Evolutionary conservation across 2,888 invertebrate species (phyloP).

Genomic region (Acanthopleura granulata): DNA sequence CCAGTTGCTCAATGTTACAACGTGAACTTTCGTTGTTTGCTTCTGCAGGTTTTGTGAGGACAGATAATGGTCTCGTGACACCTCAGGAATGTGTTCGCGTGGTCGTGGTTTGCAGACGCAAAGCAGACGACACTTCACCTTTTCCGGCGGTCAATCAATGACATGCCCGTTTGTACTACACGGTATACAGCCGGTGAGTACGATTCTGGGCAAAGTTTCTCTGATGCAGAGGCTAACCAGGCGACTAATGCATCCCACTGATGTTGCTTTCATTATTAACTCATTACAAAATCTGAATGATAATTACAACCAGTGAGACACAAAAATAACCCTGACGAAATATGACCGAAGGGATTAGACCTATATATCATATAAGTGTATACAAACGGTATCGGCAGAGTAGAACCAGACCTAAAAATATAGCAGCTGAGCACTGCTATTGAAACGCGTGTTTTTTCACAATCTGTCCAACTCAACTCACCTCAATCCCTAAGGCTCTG

Average conservation of each 20-base stretch:
- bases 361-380: too few species aligned
- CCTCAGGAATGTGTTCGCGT: constrained; percentile 4
- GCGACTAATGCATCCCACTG: too few species aligned
- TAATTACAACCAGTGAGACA: too few species aligned
- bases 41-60: background rate
- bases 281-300: background rate
- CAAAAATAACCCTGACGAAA: too few species aligned
- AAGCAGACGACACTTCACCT: constrained; percentile 5
- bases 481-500: constrained; percentile 57
- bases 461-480: constrained; percentile 27
- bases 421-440: background rate
- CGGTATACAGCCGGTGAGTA: too few species aligned
- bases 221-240: too few species aligned
- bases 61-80: constrained; percentile 5
- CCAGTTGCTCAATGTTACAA: background rate
- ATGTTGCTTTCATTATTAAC: background rate
- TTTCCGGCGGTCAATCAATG: background rate
- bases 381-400: too few species aligned
- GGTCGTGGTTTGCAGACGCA: background rate
- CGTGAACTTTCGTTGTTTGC: background rate
- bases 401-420: background rate
- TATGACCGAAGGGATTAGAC: too few species aligned
- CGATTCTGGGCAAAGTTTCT: too few species aligned
- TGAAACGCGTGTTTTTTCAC: background rate
- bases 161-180: too few species aligned